Evolutionary conservation across 2,888 invertebrate genomes (phyloP).

Genomic region (Gasteruption jaculator): DNA sequence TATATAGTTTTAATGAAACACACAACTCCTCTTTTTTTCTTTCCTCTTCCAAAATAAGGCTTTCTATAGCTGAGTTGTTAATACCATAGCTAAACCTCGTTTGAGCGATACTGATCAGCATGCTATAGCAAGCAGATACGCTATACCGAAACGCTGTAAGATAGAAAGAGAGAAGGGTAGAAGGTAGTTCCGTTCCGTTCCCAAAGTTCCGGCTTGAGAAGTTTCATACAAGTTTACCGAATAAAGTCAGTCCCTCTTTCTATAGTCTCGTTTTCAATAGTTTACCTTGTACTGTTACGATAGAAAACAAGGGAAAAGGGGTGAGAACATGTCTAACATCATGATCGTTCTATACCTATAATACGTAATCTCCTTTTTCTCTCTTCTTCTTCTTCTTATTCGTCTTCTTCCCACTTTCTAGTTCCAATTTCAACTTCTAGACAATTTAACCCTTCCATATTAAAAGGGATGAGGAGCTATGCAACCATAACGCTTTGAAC

Average conservation of each 20-base stretch:
- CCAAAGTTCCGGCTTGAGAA: slow-evolving; percentile 41
- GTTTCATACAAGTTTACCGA: slow-evolving; percentile 38
- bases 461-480: too few relatives aligned
- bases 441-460: too few relatives aligned
- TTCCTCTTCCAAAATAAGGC: too few relatives aligned
- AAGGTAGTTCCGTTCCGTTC: slow-evolving; percentile 27
- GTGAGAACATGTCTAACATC: slow-evolving; percentile 30
- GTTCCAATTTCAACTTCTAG: too few relatives aligned
- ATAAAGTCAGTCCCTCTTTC: slow-evolving; percentile 26
- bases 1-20: slow-evolving; percentile 46
- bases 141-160: slow-evolving; percentile 20
- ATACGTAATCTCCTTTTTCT: too few relatives aligned
- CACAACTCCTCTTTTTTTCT: too few relatives aligned
- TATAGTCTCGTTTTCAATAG: slow-evolving; percentile 6
- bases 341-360: too few relatives aligned
- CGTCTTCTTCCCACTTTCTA: too few relatives aligned
- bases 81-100: slow-evolving; percentile 49
- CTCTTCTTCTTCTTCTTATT: too few relatives aligned
- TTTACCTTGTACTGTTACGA: slow-evolving; percentile 10
- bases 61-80: too few relatives aligned
- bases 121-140: slow-evolving; percentile 28
- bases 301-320: slow-evolving; percentile 14
- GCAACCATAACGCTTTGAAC: too few relatives aligned
- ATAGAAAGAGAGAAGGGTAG: slow-evolving; percentile 9
- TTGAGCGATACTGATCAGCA: slow-evolving; percentile 49